Base-by-base conservation (phyloP, 2,113 vertebrate genomes). In the Seriola dumerili region DNA sequence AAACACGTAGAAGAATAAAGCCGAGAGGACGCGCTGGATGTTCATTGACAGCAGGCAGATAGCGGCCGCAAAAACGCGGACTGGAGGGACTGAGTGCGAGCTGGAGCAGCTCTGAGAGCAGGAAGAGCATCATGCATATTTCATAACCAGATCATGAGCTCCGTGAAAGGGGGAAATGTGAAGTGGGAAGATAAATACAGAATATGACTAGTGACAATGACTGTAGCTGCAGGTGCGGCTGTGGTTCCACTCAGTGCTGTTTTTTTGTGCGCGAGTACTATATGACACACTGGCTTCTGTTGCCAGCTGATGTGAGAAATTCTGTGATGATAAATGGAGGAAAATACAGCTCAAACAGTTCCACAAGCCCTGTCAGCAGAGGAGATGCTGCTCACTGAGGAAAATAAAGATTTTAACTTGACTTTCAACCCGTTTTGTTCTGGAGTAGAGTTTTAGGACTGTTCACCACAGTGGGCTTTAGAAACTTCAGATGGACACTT, bases 11-110 rank as follows among this genome's bases (percentile, higher is more conserved):
- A 86, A 85, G 85, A 91, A 88, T 87, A 90, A 87, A 93, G 89
- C 76, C 55, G 85, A 84, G 91, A 90, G 90, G 91, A 87, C 70
- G 77, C 74, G 82, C 85, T 90, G 92, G 87, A 91, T 91, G 91
- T 93, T 95, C 94, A 95, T 95, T 96, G 95, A 95, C 94, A 93
- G 91, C 75, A 87, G 81, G 84, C 75, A 38, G 78, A 87, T 23
- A 90, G 87, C 85, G 23, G 70, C 80, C 3, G 68, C 73, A 67
- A 95, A 91, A 94, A 94, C 91, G 11, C 85, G 94, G 94, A 93
- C 55, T 90, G 94, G 94, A 94, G 19, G 42, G 42, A 36, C 62
- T 4, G 62, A 13, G 57, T 57, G 80, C 65, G 29, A 66, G 72
- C 76, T 34, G 72, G 64, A 85, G 78, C 71, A 12, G 50, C 11